phyloP scores from a whole-genome alignment of 1,140 invertebrate species.

The Lutraria rhynchaena region DNA sequence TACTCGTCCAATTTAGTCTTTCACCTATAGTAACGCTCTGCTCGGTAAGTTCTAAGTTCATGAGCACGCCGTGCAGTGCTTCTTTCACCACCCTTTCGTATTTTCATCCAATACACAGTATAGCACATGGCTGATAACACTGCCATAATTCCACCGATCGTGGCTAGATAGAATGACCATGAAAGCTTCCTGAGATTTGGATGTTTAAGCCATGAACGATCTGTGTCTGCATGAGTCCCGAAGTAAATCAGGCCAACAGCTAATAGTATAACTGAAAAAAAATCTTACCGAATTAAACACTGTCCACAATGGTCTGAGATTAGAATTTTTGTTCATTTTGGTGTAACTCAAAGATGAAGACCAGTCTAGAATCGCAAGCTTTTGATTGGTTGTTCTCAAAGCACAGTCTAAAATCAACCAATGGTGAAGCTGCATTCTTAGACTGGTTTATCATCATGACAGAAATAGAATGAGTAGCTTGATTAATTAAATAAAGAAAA shows the following conservation, averaged over 20 bases:
- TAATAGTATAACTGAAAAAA: conserved; percentile 33
- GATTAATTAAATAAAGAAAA: too few species aligned
- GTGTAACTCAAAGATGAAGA: not conserved
- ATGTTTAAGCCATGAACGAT: conserved; percentile 43
- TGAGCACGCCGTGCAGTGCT: conserved; percentile 39
- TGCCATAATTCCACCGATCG: conserved; percentile 25
- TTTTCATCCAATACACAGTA: conserved; percentile 36
- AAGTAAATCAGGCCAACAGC: conserved; percentile 36
- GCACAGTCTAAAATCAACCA: too few species aligned
- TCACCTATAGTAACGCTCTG: conserved; percentile 20
- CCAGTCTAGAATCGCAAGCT: not conserved
- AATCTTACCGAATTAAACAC: too few species aligned
- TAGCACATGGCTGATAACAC: conserved; percentile 29
- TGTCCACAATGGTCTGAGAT: too few species aligned
- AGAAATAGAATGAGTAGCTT: too few species aligned
- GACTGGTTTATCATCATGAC: too few species aligned
- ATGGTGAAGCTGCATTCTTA: too few species aligned
- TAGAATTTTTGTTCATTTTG: not conserved
- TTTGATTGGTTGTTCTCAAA: not conserved
- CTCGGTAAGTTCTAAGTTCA: conserved; percentile 30
- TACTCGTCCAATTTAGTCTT: too few species aligned
- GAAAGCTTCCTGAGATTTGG: conserved; percentile 27
- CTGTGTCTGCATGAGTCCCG: conserved; percentile 41
- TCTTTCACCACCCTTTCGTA: conserved; percentile 12
- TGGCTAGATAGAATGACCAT: conserved; percentile 53